Percentiles rank a stretch among this genome's conserved stretches.
Conservation (phyloP, 1,140 invertebrate genomes). For the Drosophila jambulina region DNA sequence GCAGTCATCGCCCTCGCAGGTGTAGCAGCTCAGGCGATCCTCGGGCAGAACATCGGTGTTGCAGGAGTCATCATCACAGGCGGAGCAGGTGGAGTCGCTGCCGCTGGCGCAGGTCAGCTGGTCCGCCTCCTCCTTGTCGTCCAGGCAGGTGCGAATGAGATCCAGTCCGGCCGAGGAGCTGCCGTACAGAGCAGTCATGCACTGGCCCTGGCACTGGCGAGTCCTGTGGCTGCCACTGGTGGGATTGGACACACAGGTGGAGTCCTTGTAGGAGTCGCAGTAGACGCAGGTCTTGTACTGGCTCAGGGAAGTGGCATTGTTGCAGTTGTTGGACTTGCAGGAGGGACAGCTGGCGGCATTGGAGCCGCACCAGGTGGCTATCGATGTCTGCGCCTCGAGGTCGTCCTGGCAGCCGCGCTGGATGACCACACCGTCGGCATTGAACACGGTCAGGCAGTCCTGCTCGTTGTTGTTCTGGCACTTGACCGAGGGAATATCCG, state of each 20-base stretch:
- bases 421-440: conserved; percentile 40
- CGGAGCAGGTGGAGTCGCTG: conserved; percentile 46
- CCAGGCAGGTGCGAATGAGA: conserved; percentile 72
- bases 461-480: conserved; percentile 74
- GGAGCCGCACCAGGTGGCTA: conserved; percentile 44
- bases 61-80: conserved; percentile 59
- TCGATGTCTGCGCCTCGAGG: conserved; percentile 30
- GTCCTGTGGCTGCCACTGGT: conserved; percentile 38
- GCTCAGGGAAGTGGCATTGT: conserved; percentile 46
- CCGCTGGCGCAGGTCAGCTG: conserved; percentile 47
- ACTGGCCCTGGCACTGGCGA: conserved; percentile 71
- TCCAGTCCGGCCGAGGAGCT: conserved; percentile 55
- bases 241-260: conserved; percentile 56
- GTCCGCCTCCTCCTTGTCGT: conserved; percentile 71
- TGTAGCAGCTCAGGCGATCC: conserved; percentile 66
- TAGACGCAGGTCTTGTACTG: conserved; percentile 73
- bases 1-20: conserved; percentile 61
- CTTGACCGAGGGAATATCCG: conserved; percentile 14
- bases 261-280: conserved; percentile 68
- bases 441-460: conserved; percentile 76
- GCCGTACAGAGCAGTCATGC: conserved; percentile 76
- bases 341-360: conserved; percentile 52
- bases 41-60: conserved; percentile 57
- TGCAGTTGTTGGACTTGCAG: conserved; percentile 81
- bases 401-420: conserved; percentile 68